These are phyloP conservation scores for Hemiscyllium ocellatum DNA, from an alignment of 2,113 vertebrate species.

Conservation along the genomic window DNA sequence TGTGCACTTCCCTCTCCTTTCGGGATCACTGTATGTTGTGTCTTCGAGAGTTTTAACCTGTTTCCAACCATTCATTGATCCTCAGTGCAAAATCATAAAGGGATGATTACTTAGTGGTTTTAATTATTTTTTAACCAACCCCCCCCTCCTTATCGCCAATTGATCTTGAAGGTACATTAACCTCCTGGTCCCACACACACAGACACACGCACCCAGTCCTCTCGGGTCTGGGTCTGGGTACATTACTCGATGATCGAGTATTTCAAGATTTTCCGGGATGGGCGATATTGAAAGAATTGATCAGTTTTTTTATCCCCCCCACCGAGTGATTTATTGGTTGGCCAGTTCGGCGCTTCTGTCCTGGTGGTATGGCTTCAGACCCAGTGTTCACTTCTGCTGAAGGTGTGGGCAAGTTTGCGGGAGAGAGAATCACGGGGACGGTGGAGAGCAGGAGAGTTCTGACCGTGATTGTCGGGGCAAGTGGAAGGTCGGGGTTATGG, in stretches of 20 bases:
- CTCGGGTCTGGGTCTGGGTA: neutral
- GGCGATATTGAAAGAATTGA: neutral
- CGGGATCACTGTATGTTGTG: neutral
- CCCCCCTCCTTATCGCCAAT: neutral
- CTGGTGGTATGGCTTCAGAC: neutral
- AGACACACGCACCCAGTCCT: neutral
- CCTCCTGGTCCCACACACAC: neutral
- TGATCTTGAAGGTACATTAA: neutral
- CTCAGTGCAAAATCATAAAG: neutral
- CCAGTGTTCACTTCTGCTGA: neutral
- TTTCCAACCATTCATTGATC: neutral
- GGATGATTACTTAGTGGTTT: neutral
- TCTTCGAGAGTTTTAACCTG: neutral
- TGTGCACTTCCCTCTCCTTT: neutral
- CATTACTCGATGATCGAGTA: neutral
- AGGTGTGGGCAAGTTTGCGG: neutral
- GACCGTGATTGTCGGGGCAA: too few relatives aligned
- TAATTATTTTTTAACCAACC: neutral
- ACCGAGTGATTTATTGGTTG: neutral
- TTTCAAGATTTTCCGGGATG: neutral
- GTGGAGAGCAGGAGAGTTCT: too few relatives aligned
- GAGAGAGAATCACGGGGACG: neutral
- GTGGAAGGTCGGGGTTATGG: too few relatives aligned
- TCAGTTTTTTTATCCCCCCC: neutral
- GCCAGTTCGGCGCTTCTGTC: neutral